Evolutionary conservation across 2,888 invertebrate species (phyloP).

Genomic region (Ophraella communa): DNA sequence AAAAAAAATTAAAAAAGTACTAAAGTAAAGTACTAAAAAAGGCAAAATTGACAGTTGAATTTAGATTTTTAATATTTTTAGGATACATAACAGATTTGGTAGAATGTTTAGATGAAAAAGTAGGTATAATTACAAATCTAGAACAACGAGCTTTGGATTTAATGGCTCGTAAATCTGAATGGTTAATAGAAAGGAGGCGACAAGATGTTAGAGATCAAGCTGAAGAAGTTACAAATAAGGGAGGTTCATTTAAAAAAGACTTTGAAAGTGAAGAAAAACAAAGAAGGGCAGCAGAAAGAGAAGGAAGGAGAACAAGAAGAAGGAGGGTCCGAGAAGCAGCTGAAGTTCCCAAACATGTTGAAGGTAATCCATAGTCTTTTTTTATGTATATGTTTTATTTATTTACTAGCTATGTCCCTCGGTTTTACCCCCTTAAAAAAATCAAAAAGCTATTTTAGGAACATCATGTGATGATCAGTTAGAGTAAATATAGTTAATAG

Average conservation of each 20-base stretch:
- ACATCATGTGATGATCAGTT: no score
- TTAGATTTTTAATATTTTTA: no score
- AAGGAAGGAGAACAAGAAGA: constrained; percentile 88
- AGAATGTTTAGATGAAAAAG: constrained; percentile 98
- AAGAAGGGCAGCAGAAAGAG: constrained; percentile 87
- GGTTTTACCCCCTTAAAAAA: no score
- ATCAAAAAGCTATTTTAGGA: no score
- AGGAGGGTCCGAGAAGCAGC: constrained; percentile 78
- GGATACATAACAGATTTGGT: constrained; percentile 91
- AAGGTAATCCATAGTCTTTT: constrained; percentile 61
- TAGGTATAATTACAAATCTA: constrained; percentile 73
- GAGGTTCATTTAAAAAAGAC: constrained; percentile 56
- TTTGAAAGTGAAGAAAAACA: constrained; percentile 73
- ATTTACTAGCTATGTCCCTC: no score
- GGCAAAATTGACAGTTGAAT: no score
- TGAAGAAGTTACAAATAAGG: constrained; percentile 79
- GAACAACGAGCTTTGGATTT: constrained; percentile 80
- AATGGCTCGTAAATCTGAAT: constrained; percentile 74
- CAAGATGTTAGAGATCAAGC: constrained; percentile 95
- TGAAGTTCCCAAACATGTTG: constrained; percentile 73
- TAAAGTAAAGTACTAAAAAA: no score
- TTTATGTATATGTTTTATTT: no score
- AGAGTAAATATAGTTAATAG: no score
- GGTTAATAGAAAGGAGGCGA: constrained; percentile 81
- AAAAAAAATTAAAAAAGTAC: no score